Conservation (phyloP, 2,113 vertebrate genomes). For the Gobiocypris rarus region DNA sequence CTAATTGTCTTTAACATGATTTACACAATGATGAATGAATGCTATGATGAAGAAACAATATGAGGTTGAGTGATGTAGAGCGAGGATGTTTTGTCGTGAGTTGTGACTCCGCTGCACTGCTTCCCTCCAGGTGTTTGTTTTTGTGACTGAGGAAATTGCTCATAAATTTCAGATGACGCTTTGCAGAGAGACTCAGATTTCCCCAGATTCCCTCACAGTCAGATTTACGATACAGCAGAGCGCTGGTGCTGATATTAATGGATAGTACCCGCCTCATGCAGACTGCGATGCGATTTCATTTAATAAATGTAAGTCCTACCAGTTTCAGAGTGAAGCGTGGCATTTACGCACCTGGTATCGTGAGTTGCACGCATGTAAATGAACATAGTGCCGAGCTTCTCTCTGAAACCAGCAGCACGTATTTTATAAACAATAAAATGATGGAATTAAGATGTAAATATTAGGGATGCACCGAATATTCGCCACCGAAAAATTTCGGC, state of each 20-base stretch:
- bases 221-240: slow-evolving; percentile 43
- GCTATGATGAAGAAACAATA: slow-evolving; percentile 1
- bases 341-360: too few species aligned
- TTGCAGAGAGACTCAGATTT: slow-evolving; percentile 46
- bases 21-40: neutral
- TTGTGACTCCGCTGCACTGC: slow-evolving; percentile 22
- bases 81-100: neutral
- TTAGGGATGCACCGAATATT: too few species aligned
- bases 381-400: too few species aligned
- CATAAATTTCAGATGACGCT: slow-evolving; percentile 44
- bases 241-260: slow-evolving; percentile 33
- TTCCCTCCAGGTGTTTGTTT: slow-evolving; percentile 42
- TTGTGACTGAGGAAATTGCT: slow-evolving; percentile 43
- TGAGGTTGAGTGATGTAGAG: neutral
- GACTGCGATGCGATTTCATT: too few species aligned
- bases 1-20: neutral
- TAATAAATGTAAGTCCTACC: too few species aligned
- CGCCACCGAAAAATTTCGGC: too few species aligned
- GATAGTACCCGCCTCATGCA: neutral
- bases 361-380: too few species aligned
- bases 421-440: too few species aligned
- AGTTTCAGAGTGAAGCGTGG: too few species aligned
- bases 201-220: slow-evolving; percentile 40
- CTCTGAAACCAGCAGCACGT: too few species aligned
- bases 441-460: too few species aligned